A percentile compares a stretch with the other conserved stretches of the same genome.
Evolutionary conservation across 2,888 invertebrate species (phyloP).

Genomic region (Drosophila bunnanda): DNA sequence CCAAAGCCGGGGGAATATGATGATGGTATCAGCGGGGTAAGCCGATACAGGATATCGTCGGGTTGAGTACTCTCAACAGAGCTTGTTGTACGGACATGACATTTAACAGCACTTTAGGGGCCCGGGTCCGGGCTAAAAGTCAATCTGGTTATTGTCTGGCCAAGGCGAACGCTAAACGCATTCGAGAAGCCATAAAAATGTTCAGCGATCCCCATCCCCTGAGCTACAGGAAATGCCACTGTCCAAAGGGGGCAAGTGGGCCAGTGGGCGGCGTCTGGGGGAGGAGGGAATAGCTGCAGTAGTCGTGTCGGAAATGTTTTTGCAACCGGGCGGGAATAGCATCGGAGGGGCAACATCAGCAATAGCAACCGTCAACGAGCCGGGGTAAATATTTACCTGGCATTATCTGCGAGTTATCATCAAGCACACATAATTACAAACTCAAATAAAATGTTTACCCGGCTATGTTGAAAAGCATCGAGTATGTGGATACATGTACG

Average conservation of each 20-base stretch:
- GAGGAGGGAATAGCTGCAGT: conserved; percentile 23
- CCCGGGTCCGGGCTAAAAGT: conserved; percentile 60
- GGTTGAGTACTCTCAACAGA: conserved; percentile 9
- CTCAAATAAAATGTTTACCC: conserved; percentile 77
- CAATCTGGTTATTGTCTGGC: conserved; percentile 71
- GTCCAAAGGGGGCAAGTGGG: conserved; percentile 32
- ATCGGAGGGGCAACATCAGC: conserved; percentile 10
- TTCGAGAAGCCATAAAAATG: conserved; percentile 75
- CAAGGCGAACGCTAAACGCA: conserved; percentile 50
- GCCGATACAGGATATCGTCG: conserved; percentile 28
- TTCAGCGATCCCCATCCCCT: conserved; percentile 30
- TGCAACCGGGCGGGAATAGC: conserved; percentile 36
- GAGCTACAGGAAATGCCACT: conserved; percentile 68
- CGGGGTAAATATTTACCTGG: conserved; percentile 70
- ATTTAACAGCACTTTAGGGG: conserved; percentile 64
- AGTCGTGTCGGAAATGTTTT: conserved; percentile 50
- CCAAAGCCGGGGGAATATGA: not conserved
- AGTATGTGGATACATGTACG: conserved; percentile 32
- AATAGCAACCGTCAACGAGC: conserved; percentile 43
- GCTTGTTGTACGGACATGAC: conserved; percentile 56
- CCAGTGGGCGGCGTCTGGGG: conserved; percentile 32
- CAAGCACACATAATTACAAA: conserved; percentile 76
- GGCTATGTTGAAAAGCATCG: conserved; percentile 71
- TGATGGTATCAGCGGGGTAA: not conserved
- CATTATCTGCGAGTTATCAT: conserved; percentile 77